phyloP scores from a whole-genome alignment of 2,797 vertebrate genomes.

The Crotalus adamanteus region DNA sequence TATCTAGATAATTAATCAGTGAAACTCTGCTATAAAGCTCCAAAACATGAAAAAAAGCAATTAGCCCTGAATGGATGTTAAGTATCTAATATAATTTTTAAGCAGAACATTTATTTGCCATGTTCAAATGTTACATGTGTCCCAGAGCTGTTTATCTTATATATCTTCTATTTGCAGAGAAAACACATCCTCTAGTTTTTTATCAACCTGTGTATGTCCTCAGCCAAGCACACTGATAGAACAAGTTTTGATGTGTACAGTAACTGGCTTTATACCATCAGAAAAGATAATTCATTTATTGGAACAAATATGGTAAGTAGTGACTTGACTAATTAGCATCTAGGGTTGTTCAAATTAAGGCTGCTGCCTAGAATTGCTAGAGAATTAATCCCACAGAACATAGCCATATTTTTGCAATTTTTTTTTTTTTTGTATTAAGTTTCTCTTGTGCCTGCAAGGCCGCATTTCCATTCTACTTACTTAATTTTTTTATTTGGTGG shows the following conservation, averaged over 20 bases:
- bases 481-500: neutral
- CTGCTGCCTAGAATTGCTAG: neutral
- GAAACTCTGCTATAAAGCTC: neutral
- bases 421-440: neutral
- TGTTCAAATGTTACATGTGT: neutral
- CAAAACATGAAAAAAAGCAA: neutral
- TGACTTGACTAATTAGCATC: neutral
- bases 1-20: neutral
- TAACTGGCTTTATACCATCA: conserved; percentile 84
- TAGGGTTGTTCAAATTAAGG: neutral
- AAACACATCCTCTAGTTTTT: conserved; percentile 78
- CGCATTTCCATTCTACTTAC: neutral
- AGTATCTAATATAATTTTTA: neutral
- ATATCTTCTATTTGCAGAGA: conserved; percentile 67
- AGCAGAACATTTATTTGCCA: neutral
- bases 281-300: conserved; percentile 78
- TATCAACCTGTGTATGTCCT: conserved; percentile 83
- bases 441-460: neutral
- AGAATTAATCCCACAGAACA: neutral
- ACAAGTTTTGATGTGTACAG: conserved; percentile 73
- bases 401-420: neutral
- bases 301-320: conserved; percentile 79
- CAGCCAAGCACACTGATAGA: conserved; percentile 70
- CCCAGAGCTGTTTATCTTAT: neutral
- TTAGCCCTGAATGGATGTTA: neutral